phyloP scores from a whole-genome alignment of 1,140 invertebrate genomes.

The Streblospio benedicti region DNA sequence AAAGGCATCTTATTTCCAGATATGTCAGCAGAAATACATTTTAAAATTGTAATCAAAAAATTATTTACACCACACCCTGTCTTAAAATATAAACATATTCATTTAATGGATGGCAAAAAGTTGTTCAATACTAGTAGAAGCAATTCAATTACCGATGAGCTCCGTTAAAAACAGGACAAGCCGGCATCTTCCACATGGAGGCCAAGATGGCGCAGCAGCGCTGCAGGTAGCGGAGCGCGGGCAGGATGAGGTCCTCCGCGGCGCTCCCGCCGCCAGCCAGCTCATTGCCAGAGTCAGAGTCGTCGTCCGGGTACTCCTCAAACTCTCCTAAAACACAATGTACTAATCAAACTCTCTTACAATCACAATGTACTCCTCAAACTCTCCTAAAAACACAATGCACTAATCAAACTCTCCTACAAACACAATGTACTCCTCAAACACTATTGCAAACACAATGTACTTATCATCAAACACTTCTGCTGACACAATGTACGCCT shows the following conservation, averaged over 20 bases:
- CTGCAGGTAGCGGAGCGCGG: slow-evolving; percentile 75
- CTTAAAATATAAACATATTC: background rate
- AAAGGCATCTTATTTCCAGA: background rate
- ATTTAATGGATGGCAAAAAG: background rate
- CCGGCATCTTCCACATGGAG: slow-evolving; percentile 89
- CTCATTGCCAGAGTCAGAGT: slow-evolving; percentile 40
- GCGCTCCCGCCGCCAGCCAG: slow-evolving; percentile 18
- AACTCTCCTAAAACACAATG: slow-evolving; percentile 31
- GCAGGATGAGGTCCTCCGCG: slow-evolving; percentile 62
- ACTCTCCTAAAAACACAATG: background rate
- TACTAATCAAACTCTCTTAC: background rate
- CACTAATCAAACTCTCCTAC: background rate
- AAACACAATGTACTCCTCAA: background rate
- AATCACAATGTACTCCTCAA: background rate
- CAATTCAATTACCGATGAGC: slow-evolving; percentile 56
- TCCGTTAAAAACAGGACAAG: slow-evolving; percentile 83
- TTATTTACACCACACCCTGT: background rate
- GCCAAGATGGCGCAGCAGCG: slow-evolving; percentile 76
- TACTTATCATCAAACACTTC: background rate
- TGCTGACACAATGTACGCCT: background rate
- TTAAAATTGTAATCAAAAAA: background rate
- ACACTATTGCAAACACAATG: background rate
- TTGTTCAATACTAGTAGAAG: background rate
- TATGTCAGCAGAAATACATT: background rate
- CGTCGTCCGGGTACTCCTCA: slow-evolving; percentile 36